Evolutionary conservation across 2,888 invertebrate species (phyloP), one percentile per base, ranked within the genome.

Genomic region (Neoscelio sp.): DNA sequence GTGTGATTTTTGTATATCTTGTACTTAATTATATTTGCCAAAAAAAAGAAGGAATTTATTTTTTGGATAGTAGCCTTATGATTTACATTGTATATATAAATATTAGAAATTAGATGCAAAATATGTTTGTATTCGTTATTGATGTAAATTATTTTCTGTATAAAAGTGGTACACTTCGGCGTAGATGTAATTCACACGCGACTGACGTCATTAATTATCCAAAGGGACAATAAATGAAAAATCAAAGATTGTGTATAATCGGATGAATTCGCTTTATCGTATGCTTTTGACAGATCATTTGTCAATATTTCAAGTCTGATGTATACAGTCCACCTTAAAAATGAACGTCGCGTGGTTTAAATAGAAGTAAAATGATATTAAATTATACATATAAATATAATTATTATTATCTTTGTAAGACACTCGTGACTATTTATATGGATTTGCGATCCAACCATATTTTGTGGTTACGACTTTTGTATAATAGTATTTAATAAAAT

Each of bases 141-240:
- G 26, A 40, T 23, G 40, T 40, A 20, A 28, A 28, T 52, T 64
- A 50, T 50, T 58, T 64, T 64, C 33, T 46, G 35, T 46, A 23
- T 23, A 23, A 50, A 26, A 10, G 40, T 20, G n/a, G n/a, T n/a
- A n/a, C n/a, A n/a, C n/a, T n/a, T 44, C 1, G 44, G 18, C 20
- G 20, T 17, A 28, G n/a, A 35, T n/a, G 7, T 42, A 12, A 18
- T 42, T 42, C 2, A 4, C 38, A 48, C 10, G 17, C 48, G 17
- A 64, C 28, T 38, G 12, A 62, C 10, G 15, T 62, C 23, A 62
- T 62, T 64, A 33, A 30, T 50, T 50, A 50, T 50, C 40, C 50
- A 64, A 64, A 64, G 50, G 64, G 64, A 64, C 64, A 64, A 64
- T 64, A 64, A n/a, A 64, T 50, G 40, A 20, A 50, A 64, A 50